Conservation (phyloP, 2,888 invertebrate genomes). For the Phymatocera aterrima region DNA sequence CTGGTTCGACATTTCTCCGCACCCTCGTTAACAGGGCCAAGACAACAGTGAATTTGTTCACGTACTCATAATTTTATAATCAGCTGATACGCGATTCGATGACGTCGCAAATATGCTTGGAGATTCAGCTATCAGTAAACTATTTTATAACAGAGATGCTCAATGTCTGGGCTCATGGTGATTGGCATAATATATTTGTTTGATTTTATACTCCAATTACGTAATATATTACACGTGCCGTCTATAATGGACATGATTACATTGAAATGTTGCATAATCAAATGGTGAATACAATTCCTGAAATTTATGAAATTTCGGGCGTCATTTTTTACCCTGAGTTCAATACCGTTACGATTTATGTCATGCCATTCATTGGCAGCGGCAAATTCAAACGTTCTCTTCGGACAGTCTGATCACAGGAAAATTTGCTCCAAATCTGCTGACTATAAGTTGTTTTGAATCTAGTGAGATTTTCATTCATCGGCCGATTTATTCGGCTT, state of each 20-base stretch:
- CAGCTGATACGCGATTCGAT: neutral
- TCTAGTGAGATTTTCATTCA: neutral
- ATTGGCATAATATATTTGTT: too few relatives aligned
- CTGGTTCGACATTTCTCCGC: constrained; percentile 50
- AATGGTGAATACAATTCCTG: neutral
- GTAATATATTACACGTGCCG: neutral
- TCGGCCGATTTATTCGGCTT: neutral
- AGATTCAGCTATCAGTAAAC: neutral
- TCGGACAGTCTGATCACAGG: neutral
- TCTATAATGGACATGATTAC: neutral
- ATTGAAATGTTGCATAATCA: neutral
- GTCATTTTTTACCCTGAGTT: neutral
- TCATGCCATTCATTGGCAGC: neutral
- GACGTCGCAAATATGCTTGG: neutral
- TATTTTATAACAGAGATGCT: neutral
- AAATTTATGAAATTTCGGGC: neutral
- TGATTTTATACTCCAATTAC: constrained; percentile 1
- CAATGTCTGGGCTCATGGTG: constrained; percentile 2
- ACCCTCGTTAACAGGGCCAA: neutral
- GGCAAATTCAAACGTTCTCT: neutral
- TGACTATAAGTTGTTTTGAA: neutral
- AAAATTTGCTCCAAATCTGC: neutral
- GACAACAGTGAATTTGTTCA: constrained; percentile 13
- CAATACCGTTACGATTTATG: neutral
- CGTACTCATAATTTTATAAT: neutral